These are phyloP conservation scores for Sceloporus undulatus DNA, from an alignment of 2,113 vertebrate species.

Conservation along the genomic window DNA sequence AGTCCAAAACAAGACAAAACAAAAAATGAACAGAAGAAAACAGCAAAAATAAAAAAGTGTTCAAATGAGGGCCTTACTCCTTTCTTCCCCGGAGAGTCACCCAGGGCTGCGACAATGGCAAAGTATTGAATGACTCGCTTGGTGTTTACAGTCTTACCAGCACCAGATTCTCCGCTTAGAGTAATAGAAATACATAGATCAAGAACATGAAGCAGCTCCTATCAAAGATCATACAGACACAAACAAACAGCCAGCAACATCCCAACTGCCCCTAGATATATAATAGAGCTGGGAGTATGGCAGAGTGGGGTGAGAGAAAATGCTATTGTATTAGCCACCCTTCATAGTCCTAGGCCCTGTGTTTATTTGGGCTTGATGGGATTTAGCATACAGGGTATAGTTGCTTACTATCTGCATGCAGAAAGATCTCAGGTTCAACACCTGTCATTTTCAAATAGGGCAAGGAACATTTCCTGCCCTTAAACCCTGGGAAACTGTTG, in stretches of 20 bases:
- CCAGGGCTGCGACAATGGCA: constrained; percentile 96
- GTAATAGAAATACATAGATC: constrained; percentile 83
- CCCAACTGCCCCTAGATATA: neutral
- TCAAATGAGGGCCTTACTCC: constrained; percentile 79
- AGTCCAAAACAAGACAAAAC: neutral
- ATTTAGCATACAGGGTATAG: neutral
- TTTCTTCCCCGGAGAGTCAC: constrained; percentile 90
- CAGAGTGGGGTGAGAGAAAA: neutral
- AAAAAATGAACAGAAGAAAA: constrained; percentile 39
- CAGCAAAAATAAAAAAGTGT: constrained; percentile 55
- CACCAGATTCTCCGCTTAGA: constrained; percentile 97
- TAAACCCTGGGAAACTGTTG: no score
- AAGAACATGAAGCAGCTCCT: constrained; percentile 74
- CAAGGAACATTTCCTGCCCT: no score
- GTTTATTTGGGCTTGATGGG: neutral
- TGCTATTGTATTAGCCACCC: neutral
- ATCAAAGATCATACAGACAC: constrained; percentile 44
- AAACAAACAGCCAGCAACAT: neutral
- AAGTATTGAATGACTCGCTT: constrained; percentile 99
- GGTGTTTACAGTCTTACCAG: constrained; percentile 99
- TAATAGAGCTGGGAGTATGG: neutral
- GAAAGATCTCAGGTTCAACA: no score
- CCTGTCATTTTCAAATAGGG: no score
- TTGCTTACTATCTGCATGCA: no score
- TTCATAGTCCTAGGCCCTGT: neutral